These are phyloP conservation scores for Nicator chloris DNA, from an alignment of 2,113 vertebrate species.

Conservation along the genomic window DNA sequence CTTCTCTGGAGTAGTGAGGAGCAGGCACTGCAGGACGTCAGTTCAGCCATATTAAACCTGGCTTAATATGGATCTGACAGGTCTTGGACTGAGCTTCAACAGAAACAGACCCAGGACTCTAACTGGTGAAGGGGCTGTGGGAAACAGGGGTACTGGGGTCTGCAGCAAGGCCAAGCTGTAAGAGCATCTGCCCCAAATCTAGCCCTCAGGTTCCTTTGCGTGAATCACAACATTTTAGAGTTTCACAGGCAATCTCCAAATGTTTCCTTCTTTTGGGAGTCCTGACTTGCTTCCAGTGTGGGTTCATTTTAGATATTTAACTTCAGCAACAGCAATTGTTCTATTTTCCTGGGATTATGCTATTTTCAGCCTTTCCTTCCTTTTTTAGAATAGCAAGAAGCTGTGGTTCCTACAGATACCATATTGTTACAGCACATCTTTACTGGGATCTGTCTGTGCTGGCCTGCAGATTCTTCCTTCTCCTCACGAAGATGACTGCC, in stretches of 20 bases:
- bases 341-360: not conserved
- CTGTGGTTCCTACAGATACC: not conserved
- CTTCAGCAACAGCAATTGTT: slow-evolving; percentile 2
- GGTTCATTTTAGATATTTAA: not conserved
- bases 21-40: not conserved
- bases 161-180: not conserved
- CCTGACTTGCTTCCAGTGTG: not conserved
- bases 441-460: not conserved
- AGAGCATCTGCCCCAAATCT: not conserved
- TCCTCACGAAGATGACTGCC: not conserved
- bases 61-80: not conserved
- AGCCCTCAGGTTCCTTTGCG: not conserved
- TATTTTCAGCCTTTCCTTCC: slow-evolving; percentile 10
- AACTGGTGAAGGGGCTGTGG: not conserved
- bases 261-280: not conserved
- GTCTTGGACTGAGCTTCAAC: not conserved
- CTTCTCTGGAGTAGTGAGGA: not conserved
- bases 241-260: not conserved
- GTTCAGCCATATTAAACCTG: not conserved
- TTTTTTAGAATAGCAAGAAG: not conserved
- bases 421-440: not conserved
- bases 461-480: not conserved
- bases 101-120: not conserved
- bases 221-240: not conserved
- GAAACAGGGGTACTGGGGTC: not conserved